phyloP scores from a whole-genome alignment of 2,113 vertebrate genomes.

The Gavialis gangeticus region DNA sequence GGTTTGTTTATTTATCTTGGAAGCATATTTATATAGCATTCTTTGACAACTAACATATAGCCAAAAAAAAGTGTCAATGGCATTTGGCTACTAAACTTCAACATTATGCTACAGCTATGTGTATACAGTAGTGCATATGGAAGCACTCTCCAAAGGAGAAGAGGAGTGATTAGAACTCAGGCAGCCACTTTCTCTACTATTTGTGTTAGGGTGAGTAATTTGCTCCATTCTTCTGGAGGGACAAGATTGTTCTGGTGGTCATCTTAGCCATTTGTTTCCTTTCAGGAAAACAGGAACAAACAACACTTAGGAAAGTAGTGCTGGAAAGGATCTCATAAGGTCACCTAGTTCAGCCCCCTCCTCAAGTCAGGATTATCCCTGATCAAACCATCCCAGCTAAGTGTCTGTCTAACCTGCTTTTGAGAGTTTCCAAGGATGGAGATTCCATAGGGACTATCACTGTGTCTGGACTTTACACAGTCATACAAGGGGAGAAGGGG shows the following conservation, averaged over 20 bases:
- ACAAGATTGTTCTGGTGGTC: constrained; percentile 1
- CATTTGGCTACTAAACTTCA: constrained; percentile 22
- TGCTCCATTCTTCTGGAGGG: constrained; percentile 13
- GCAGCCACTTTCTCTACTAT: not conserved
- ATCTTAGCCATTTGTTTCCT: not conserved
- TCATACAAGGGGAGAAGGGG: not conserved
- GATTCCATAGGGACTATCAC: not conserved
- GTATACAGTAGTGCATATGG: not conserved
- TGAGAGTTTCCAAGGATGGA: not conserved
- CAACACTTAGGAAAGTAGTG: too few species aligned
- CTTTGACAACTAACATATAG: constrained; percentile 27
- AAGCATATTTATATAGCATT: constrained; percentile 61
- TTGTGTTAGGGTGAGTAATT: not conserved
- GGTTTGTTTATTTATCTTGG: constrained; percentile 9
- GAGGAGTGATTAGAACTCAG: not conserved
- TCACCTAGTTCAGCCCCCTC: too few species aligned
- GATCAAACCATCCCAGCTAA: too few species aligned
- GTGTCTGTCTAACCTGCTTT: not conserved
- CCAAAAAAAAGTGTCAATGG: not conserved
- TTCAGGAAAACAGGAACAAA: too few species aligned
- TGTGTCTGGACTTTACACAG: not conserved
- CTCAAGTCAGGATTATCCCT: too few species aligned
- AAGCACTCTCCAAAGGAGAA: not conserved
- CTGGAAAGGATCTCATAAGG: too few species aligned
- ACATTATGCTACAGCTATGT: not conserved